Evolutionary conservation across 1,140 invertebrate genomes (phyloP).

Genomic region (Portunus trituberculatus): DNA sequence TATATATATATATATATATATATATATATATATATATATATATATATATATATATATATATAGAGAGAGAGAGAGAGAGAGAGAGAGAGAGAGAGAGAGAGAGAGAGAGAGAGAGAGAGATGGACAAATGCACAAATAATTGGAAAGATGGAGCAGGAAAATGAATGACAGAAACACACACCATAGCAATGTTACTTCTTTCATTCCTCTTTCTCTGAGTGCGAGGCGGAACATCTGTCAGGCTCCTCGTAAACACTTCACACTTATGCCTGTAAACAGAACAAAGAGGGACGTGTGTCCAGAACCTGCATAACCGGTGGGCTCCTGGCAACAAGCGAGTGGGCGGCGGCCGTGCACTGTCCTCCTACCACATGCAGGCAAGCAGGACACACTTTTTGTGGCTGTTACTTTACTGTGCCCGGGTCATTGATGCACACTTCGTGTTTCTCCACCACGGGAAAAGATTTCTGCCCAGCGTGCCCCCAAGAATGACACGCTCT

Average conservation of each 20-base stretch:
- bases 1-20: too few species aligned
- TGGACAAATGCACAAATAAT: neutral
- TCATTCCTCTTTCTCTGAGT: too few species aligned
- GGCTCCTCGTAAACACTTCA: too few species aligned
- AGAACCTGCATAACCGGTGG: neutral
- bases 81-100: neutral
- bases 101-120: neutral
- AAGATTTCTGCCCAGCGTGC: neutral
- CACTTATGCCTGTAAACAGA: too few species aligned
- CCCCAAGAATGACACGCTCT: neutral
- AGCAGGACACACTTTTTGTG: neutral
- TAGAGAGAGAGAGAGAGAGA: neutral
- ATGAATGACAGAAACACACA: too few species aligned
- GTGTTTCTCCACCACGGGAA: neutral
- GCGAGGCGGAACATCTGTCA: too few species aligned
- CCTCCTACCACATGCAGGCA: neutral
- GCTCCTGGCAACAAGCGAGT: constrained; percentile 4
- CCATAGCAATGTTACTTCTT: too few species aligned
- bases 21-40: too few species aligned
- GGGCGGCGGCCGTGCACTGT: neutral
- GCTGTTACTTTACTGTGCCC: neutral
- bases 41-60: too few species aligned
- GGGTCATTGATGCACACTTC: neutral
- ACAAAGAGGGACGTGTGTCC: too few species aligned
- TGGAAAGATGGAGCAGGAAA: too few species aligned